phyloP scores from a whole-genome alignment of 2,888 invertebrate genomes.

The Scaptomyza tumidula region DNA sequence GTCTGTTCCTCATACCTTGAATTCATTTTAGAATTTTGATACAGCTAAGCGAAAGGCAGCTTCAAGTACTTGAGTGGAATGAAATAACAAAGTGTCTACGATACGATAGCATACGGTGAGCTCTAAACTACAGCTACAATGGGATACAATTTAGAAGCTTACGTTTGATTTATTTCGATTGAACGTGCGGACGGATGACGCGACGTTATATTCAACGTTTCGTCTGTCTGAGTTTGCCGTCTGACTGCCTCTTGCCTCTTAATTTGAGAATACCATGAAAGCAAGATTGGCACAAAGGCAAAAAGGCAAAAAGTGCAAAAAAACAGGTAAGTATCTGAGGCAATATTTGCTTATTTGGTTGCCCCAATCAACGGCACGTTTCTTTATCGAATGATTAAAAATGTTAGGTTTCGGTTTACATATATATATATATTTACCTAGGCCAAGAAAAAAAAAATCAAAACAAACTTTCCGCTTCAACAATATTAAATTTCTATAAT shows the following conservation, averaged over 20 bases:
- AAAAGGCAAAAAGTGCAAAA: neutral
- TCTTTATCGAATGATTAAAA: conserved; percentile 1
- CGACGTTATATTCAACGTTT: neutral
- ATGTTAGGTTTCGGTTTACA: neutral
- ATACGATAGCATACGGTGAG: conserved; percentile 48
- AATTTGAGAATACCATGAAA: conserved; percentile 39
- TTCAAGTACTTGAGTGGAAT: conserved; percentile 24
- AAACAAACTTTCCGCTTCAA: too few species aligned
- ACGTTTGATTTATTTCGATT: conserved; percentile 71
- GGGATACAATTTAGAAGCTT: conserved; percentile 69
- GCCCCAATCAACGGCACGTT: neutral
- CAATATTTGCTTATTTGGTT: conserved; percentile 21
- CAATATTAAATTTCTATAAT: too few species aligned
- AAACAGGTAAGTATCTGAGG: conserved; percentile 4
- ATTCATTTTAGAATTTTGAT: conserved; percentile 31
- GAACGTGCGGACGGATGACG: conserved; percentile 47
- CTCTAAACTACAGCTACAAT: conserved; percentile 52
- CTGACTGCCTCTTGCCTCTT: conserved; percentile 17
- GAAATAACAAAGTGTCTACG: conserved; percentile 30
- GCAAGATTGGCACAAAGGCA: neutral
- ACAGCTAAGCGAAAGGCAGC: conserved; percentile 10
- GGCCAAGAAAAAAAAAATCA: too few species aligned
- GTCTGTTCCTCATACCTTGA: neutral
- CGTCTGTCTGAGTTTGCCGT: conserved; percentile 16
- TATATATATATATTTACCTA: too few species aligned